Evolutionary conservation across 2,888 invertebrate genomes (phyloP), one percentile per base, ranked within the genome.

Genomic region (Stenchaetothrips biformis): DNA sequence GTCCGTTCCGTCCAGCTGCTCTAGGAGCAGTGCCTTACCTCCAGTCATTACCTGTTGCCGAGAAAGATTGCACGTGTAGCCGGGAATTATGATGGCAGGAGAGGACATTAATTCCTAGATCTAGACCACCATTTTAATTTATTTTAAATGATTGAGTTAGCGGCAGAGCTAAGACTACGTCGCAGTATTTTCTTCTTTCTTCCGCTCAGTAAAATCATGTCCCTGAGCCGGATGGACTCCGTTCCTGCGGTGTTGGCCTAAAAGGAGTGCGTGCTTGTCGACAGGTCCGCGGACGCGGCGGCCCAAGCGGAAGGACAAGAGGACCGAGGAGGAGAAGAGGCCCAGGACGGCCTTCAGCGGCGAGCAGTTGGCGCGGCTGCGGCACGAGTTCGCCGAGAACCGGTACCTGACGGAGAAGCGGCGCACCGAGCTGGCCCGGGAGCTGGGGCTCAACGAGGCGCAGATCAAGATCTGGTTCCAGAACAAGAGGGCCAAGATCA

Each of bases 391-490:
- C 87, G 92, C 93, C 48, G 95, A 96, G 86, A 96, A 95, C 89
- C 92, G 95, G 84, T 95, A 98, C 89, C 90, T 99, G 84, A 98
- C 97, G 1, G 98, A 98, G 87, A 91, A 95, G 82, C 89, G 98
- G 83, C 90, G 98, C 78, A 96, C 96, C 86, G 93, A 95, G 83
- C 89, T 98, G 82, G 97, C 97, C n/a, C 90, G 92, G 7, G 97
- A 97, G 85, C 89, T 98, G 81, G 95, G 95, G 0, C 89, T 98
- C 82, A 97, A 98, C 84, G 98, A 99, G 87, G 96, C 97, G 0
- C 98, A 98, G 88, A 98, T 96, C 86, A 97, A 97, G 89, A 97
- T 97, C 87, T 97, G 96, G 97, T 96, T 97, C 89, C 96, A 98
- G 89, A 97, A 98, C 89, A 97, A 98, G 87, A 90, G 98, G 21